phyloP scores from a whole-genome alignment of 2,797 vertebrate genomes.

The Hyperoplus lanceolatus region DNA sequence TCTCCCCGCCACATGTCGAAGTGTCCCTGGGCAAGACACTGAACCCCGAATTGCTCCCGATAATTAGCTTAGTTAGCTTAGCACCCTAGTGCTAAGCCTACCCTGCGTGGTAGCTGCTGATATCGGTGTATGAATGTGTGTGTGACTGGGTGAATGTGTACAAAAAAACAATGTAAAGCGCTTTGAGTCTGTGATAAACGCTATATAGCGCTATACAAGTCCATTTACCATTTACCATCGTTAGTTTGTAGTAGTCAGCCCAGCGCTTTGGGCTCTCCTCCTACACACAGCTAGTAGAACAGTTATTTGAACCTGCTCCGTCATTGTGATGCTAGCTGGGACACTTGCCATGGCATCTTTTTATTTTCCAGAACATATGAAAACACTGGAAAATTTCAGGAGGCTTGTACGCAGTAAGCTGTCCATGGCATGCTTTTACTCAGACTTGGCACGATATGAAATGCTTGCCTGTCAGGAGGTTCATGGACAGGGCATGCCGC shows the following conservation, averaged over 20 bases:
- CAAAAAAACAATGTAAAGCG: too few species aligned
- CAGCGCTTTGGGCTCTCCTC: background rate
- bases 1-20: too few species aligned
- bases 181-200: too few species aligned
- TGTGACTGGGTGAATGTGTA: too few species aligned
- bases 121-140: too few species aligned
- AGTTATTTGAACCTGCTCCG: conserved; percentile 28
- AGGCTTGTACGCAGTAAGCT: conserved; percentile 50
- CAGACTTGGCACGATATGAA: conserved; percentile 65
- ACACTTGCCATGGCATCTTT: conserved; percentile 62
- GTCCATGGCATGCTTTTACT: conserved; percentile 47
- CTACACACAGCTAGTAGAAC: conserved; percentile 7
- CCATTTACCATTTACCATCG: too few species aligned
- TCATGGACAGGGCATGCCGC: conserved; percentile 29
- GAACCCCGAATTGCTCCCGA: too few species aligned
- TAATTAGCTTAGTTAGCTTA: too few species aligned
- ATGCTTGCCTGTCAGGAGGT: conserved; percentile 59
- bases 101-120: too few species aligned
- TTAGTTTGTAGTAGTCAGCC: conserved; percentile 24
- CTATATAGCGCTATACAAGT: too few species aligned
- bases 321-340: conserved; percentile 25
- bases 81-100: too few species aligned
- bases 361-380: conserved; percentile 69
- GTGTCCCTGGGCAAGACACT: too few species aligned
- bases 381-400: conserved; percentile 75